phyloP scores from a whole-genome alignment of 2,888 invertebrate species.

The Acrobasis consociella region DNA sequence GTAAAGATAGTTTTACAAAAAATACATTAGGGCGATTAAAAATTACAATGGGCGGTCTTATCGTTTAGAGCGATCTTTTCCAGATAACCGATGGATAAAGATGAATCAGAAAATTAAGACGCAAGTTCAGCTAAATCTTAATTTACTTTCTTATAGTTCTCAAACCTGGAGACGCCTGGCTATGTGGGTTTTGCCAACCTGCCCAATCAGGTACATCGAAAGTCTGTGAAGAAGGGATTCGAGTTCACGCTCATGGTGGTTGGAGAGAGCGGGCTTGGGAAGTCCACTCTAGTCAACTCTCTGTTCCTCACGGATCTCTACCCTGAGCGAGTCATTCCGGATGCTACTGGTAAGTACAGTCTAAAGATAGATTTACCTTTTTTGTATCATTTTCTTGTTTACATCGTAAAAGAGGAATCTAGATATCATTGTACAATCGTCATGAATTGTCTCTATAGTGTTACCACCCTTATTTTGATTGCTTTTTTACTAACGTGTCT shows the following conservation, averaged over 20 bases:
- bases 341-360: conserved; percentile 89
- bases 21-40: no score
- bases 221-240: conserved; percentile 98
- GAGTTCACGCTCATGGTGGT: conserved; percentile 99
- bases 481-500: no score
- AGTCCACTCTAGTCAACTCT: conserved; percentile 97
- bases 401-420: no score
- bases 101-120: no score
- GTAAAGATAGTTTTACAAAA: no score
- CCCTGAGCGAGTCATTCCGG: conserved; percentile 94
- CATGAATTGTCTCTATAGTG: no score
- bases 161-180: conserved; percentile 92
- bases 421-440: no score
- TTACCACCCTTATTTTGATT: no score
- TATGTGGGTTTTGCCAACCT: conserved; percentile 97
- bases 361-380: not conserved
- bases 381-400: not conserved
- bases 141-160: conserved; percentile 83
- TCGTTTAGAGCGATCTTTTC: no score
- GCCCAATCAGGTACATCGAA: conserved; percentile 98
- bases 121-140: no score
- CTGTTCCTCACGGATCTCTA: conserved; percentile 97
- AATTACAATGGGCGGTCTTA: no score
- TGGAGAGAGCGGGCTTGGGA: conserved; percentile 95
- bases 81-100: no score